Evolutionary conservation across 2,888 invertebrate species (phyloP).

Genomic region (Drosophila paramelanica): DNA sequence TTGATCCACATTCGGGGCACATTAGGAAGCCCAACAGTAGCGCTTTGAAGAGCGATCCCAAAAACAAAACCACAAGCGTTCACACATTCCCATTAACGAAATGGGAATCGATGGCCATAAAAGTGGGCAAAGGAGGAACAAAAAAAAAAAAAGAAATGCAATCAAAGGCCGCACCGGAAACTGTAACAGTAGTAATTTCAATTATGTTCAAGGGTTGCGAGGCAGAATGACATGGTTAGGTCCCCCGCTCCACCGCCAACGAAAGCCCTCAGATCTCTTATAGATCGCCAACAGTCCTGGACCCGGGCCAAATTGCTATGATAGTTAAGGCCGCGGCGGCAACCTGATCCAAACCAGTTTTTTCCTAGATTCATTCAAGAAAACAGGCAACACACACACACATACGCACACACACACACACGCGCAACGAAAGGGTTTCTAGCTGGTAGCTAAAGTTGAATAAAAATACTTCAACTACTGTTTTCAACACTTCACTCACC

Average conservation of each 20-base stretch:
- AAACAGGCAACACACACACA: constrained; percentile 64
- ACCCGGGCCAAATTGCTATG: constrained; percentile 43
- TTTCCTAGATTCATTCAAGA: constrained; percentile 79
- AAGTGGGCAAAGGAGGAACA: constrained; percentile 29
- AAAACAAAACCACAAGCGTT: constrained; percentile 57
- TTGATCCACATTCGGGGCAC: constrained; percentile 61
- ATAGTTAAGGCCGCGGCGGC: constrained; percentile 59
- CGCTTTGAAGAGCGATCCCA: constrained; percentile 11
- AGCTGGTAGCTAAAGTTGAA: constrained; percentile 37
- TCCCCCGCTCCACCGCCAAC: neutral
- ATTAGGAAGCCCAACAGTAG: constrained; percentile 53
- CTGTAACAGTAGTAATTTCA: constrained; percentile 79
- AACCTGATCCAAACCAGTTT: constrained; percentile 66
- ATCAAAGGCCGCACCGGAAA: constrained; percentile 72
- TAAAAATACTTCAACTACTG: constrained; percentile 76
- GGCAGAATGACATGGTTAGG: constrained; percentile 30
- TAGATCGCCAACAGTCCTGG: constrained; percentile 67
- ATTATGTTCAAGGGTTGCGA: constrained; percentile 60
- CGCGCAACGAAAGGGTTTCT: constrained; percentile 45
- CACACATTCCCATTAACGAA: constrained; percentile 56
- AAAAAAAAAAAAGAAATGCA: constrained; percentile 45
- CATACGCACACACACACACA: constrained; percentile 18
- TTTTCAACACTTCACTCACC: constrained; percentile 81
- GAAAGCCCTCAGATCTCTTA: constrained; percentile 39
- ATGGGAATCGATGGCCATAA: constrained; percentile 52